Conservation (phyloP, 2,888 invertebrate genomes). For the Macrosiphum euphorbiae region DNA sequence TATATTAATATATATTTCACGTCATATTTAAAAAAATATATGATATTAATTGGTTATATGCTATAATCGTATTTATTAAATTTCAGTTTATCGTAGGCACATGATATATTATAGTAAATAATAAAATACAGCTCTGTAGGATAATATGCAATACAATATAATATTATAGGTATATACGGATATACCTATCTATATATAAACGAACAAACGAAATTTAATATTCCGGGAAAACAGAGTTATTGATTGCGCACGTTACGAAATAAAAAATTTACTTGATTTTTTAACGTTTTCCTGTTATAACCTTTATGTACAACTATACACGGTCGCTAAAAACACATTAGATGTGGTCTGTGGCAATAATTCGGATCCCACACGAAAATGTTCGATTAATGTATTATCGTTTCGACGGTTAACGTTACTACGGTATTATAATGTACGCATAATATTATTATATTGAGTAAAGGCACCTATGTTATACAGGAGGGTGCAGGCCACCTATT, state of each 20-base stretch:
- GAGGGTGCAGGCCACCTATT: not conserved
- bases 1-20: not conserved
- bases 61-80: not conserved
- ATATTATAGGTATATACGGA: too few species aligned
- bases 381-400: constrained; percentile 3
- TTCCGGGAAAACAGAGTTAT: not conserved
- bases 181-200: not conserved
- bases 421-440: not conserved
- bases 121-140: not conserved
- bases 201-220: not conserved
- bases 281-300: not conserved
- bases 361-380: not conserved
- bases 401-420: not conserved
- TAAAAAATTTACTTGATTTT: not conserved
- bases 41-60: not conserved
- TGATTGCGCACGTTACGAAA: not conserved
- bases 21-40: not conserved
- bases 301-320: not conserved
- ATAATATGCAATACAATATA: not conserved
- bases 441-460: not conserved
- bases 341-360: not conserved
- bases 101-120: not conserved
- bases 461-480: not conserved
- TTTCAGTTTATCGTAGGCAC: not conserved
- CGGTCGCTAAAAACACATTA: not conserved